A percentile compares a stretch with the other conserved stretches of the same genome.
Evolutionary conservation across 2,113 vertebrate genomes (phyloP).

Genomic region (Cryptomyrus ogoouensis): DNA sequence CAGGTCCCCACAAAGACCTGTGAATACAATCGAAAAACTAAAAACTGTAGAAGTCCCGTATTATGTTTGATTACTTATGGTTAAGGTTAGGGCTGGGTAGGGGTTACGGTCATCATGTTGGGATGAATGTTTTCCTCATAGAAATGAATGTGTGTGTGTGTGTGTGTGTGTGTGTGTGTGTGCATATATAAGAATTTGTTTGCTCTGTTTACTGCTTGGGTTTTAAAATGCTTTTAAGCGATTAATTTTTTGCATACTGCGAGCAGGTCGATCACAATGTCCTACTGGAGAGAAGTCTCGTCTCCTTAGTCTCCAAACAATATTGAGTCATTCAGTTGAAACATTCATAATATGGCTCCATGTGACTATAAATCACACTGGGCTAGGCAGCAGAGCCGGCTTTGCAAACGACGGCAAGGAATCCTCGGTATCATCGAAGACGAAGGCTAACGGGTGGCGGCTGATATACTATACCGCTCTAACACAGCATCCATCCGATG

Average conservation of each 20-base stretch:
- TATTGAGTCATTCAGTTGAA: constrained; percentile 23
- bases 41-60: too few species aligned
- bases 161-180: not conserved
- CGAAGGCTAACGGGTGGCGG: not conserved
- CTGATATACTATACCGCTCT: not conserved
- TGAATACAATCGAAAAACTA: too few species aligned
- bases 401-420: not conserved
- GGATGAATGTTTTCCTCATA: too few species aligned
- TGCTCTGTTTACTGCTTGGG: not conserved
- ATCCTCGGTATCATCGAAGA: not conserved
- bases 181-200: too few species aligned
- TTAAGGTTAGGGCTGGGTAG: too few species aligned
- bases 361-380: constrained; percentile 16
- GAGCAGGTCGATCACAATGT: constrained; percentile 4
- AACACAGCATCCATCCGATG: not conserved
- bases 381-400: not conserved
- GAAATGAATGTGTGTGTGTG: not conserved
- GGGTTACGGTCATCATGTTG: too few species aligned
- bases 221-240: constrained; percentile 12
- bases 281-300: not conserved
- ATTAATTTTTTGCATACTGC: constrained; percentile 1
- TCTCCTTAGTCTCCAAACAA: constrained; percentile 15
- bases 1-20: too few species aligned
- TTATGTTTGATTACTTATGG: too few species aligned
- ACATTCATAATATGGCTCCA: constrained; percentile 4